Evolutionary conservation across 2,797 vertebrate genomes (phyloP), one percentile per base, ranked within the genome.

Genomic region (Amazonetta brasiliensis): DNA sequence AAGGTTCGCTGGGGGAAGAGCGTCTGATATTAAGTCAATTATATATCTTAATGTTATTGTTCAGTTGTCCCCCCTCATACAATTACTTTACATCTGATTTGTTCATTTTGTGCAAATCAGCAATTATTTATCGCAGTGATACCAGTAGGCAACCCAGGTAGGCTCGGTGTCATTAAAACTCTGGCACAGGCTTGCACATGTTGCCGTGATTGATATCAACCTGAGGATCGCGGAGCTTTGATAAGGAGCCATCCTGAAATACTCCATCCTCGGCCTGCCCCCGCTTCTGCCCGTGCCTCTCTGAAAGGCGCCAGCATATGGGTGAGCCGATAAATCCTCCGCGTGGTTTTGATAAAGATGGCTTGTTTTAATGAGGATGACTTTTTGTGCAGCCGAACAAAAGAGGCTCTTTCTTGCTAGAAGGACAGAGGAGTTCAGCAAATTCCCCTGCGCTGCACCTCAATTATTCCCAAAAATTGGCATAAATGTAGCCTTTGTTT

Each of bases 51-150:
- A 96, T 87, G 67, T 95, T 97, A 85, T 93, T 97, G 96, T 96
- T 97, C 35, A 8, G 60, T 84, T 94, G 76, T 97, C 90, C 89
- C 95, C 62, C 90, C 60, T 87, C 95, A 63, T 26, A 87, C 92
- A 94, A 92, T 97, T 90, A 96, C 92, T 72, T 17, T 18, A 83
- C 68, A 66, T 93, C 95, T 95, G 93, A 60, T 97, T 97, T 63
- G 96, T 87, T 98, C 96, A 18, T 95, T 94, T 33, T 54, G 95
- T 89, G 93, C 93, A 97, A 97, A 98, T 97, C 89, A 97, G 93
- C 95, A 97, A 84, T 98, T 97, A 97, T 96, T 98, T 91, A 68
- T 89, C 50, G 86, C 46, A 75, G 75, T 55, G 71, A 96, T 94
- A 81, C 79, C 31, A 15, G 3, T 62, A 95, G 91, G 87, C 69